Evolutionary conservation across 2,888 invertebrate genomes (phyloP).

Genomic region (Dioctria linearis): DNA sequence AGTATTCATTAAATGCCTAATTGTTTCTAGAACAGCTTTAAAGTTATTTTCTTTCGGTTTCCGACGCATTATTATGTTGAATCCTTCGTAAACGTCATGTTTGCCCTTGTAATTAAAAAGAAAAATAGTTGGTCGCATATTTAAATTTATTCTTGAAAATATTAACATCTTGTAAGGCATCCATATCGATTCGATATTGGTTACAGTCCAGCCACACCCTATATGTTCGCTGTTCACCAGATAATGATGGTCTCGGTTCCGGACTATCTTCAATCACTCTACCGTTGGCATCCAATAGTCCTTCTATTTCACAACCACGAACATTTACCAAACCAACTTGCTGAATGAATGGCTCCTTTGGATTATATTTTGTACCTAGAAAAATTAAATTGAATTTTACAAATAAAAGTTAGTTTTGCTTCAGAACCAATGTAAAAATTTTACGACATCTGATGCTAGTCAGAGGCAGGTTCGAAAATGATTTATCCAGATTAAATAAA

Average conservation of each 20-base stretch:
- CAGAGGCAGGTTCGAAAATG: too few relatives aligned
- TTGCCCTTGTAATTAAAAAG: slow-evolving; percentile 67
- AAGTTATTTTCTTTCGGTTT: slow-evolving; percentile 99
- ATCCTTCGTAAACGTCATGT: slow-evolving; percentile 87
- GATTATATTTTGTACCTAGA: slow-evolving; percentile 84
- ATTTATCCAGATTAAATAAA: too few relatives aligned
- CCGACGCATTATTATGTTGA: slow-evolving; percentile 97
- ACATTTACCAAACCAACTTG: slow-evolving; percentile 94
- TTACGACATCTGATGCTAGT: too few relatives aligned
- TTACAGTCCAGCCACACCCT: slow-evolving; percentile 96
- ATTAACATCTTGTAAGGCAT: slow-evolving; percentile 82
- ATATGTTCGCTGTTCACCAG: slow-evolving; percentile 92
- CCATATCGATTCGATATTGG: slow-evolving; percentile 95
- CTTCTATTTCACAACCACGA: slow-evolving; percentile 98
- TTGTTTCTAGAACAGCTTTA: slow-evolving; percentile 99
- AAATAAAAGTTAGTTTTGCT: background rate
- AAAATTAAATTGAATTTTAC: background rate
- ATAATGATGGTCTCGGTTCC: slow-evolving; percentile 87
- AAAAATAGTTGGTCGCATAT: background rate
- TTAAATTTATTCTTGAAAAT: background rate
- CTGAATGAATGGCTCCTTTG: slow-evolving; percentile 87
- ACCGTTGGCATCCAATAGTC: slow-evolving; percentile 96
- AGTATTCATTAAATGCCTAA: slow-evolving; percentile 98
- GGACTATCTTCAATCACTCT: slow-evolving; percentile 97
- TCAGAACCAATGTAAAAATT: too few relatives aligned